phyloP scores from a whole-genome alignment of 2,797 vertebrate genomes.

The Malurus splendens region DNA sequence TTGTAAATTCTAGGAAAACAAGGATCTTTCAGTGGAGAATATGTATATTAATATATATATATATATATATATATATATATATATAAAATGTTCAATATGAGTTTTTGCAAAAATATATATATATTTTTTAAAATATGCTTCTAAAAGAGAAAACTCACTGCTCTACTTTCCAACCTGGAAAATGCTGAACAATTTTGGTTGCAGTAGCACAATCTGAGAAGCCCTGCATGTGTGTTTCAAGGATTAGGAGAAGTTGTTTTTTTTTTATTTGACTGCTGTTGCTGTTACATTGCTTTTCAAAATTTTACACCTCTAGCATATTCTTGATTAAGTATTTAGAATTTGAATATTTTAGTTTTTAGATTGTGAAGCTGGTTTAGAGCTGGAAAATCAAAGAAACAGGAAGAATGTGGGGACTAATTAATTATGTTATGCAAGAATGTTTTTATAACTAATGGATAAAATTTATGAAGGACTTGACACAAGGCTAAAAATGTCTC shows the following conservation, averaged over 20 bases:
- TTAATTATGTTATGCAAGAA: slow-evolving; percentile 52
- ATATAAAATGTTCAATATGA: not conserved
- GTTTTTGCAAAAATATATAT: not conserved
- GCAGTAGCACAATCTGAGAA: not conserved
- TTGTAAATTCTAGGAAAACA: not conserved
- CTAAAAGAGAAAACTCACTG: not conserved
- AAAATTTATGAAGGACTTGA: slow-evolving; percentile 60
- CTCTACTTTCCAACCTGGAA: not conserved
- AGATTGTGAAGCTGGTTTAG: slow-evolving; percentile 62
- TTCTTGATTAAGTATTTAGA: not conserved
- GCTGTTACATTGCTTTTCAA: not conserved
- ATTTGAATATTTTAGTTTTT: not conserved
- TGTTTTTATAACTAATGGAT: slow-evolving; percentile 68
- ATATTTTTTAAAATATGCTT: accelerated
- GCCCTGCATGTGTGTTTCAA: accelerated
- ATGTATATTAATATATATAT: too few relatives aligned
- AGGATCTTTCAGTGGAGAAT: not conserved
- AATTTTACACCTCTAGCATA: not conserved
- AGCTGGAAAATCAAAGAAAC: slow-evolving; percentile 60
- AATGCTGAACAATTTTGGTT: not conserved
- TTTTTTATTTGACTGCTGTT: not conserved
- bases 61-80: too few relatives aligned
- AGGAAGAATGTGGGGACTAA: not conserved
- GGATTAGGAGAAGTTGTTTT: not conserved
- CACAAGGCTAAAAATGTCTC: slow-evolving; percentile 59